A percentile compares a stretch with the other conserved stretches of the same genome.
phyloP scores from a whole-genome alignment of 2,888 invertebrate species.

The Oligia strigilis region DNA sequence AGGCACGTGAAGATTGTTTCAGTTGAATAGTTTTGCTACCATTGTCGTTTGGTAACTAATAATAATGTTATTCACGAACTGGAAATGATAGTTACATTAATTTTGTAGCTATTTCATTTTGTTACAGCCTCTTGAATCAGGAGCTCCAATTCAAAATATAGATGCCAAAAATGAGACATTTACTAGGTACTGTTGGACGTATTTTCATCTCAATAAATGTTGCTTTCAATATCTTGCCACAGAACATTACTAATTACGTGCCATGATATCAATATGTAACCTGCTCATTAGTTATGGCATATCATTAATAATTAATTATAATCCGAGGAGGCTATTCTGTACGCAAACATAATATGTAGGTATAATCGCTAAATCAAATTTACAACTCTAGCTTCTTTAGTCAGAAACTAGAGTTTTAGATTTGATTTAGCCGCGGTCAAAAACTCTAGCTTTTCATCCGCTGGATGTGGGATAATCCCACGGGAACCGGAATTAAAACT shows the following conservation, averaged over 20 bases:
- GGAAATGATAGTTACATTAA: neutral
- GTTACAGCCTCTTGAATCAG: neutral
- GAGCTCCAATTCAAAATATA: neutral
- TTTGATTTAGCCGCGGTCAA: neutral
- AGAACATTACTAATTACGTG: neutral
- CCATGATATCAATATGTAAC: constrained; percentile 2
- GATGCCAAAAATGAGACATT: neutral
- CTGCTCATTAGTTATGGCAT: constrained; percentile 28
- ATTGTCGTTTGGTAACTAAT: constrained; percentile 1
- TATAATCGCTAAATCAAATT: neutral
- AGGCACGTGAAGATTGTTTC: constrained; percentile 51
- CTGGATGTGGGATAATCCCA: neutral
- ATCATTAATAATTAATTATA: constrained; percentile 15
- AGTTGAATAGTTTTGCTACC: constrained; percentile 41
- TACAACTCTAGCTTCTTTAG: neutral
- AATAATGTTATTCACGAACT: constrained; percentile 23
- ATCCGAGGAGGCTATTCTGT: neutral
- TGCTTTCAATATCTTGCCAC: neutral
- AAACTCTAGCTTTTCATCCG: neutral
- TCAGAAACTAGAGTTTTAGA: neutral
- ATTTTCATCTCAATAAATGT: neutral
- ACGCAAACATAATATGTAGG: too few relatives aligned
- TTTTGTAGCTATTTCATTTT: constrained; percentile 22
- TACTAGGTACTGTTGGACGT: too few relatives aligned
- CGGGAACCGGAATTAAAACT: neutral